Conservation (phyloP, 2,797 vertebrate genomes). For the Benthosema pterotum region DNA sequence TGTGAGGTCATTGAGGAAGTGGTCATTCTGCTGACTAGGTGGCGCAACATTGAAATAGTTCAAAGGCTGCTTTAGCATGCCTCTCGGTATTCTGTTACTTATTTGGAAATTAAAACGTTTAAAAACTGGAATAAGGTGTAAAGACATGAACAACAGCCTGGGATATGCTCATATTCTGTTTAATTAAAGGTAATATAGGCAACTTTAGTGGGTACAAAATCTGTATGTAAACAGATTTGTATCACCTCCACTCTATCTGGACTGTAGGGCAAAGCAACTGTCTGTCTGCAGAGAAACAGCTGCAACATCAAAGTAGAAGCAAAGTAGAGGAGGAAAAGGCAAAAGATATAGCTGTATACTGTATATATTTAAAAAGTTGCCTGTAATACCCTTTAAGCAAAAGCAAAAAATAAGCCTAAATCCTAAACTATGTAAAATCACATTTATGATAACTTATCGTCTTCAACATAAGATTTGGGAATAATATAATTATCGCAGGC, state of each 20-base stretch:
- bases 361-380: too few species aligned
- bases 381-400: too few species aligned
- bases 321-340: too few species aligned
- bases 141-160: constrained; percentile 14
- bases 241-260: too few species aligned
- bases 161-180: constrained; percentile 14
- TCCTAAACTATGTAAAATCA: too few species aligned
- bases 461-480: constrained; percentile 10
- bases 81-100: constrained; percentile 4
- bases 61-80: constrained; percentile 1
- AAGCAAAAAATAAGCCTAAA: neutral
- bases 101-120: constrained; percentile 23
- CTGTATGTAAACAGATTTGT: too few species aligned
- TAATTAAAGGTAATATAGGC: neutral
- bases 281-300: too few species aligned
- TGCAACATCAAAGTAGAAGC: too few species aligned
- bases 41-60: neutral
- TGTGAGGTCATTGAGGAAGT: constrained; percentile 11
- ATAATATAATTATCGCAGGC: constrained; percentile 6
- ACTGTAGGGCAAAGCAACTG: too few species aligned
- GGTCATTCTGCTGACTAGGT: constrained; percentile 20
- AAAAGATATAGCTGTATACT: too few species aligned
- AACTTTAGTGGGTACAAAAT: too few species aligned
- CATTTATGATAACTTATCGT: neutral
- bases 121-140: constrained; percentile 7